phyloP scores from a whole-genome alignment of 2,888 invertebrate species.

The Cosmia trapezina region DNA sequence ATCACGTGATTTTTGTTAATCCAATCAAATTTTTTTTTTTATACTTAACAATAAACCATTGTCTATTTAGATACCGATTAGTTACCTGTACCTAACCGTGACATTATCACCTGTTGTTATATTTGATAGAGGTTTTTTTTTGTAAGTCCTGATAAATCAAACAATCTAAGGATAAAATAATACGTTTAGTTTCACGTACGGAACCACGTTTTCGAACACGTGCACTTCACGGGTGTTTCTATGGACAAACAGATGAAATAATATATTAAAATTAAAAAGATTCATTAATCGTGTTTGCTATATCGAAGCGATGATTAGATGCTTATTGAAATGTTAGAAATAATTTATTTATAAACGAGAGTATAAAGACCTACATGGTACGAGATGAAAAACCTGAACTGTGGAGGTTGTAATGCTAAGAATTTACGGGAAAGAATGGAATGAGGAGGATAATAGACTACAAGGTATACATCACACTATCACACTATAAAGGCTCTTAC shows the following conservation, averaged over 20 bases:
- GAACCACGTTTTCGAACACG: conserved; percentile 10
- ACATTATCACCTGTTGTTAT: not conserved
- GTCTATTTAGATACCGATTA: not conserved
- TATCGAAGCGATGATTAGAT: conserved; percentile 47
- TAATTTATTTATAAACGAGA: not conserved
- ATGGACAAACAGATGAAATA: conserved; percentile 12
- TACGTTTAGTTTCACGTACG: not conserved
- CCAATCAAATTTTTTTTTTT: not conserved
- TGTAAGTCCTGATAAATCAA: too few relatives aligned
- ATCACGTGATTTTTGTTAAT: too few relatives aligned
- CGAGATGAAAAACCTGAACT: too few relatives aligned
- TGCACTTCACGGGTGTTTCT: conserved; percentile 1
- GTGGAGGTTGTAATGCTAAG: not conserved
- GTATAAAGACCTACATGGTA: not conserved
- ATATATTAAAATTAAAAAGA: conserved; percentile 46
- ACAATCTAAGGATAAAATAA: conserved; percentile 16
- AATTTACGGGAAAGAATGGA: not conserved
- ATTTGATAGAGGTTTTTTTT: not conserved
- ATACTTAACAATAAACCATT: conserved; percentile 12
- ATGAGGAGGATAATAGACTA: not conserved
- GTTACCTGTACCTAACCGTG: not conserved
- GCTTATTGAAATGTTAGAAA: conserved; percentile 26
- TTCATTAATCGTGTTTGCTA: conserved; percentile 35
- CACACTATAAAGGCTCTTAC: too few relatives aligned
- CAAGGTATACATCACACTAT: too few relatives aligned